Percentiles rank a stretch among this genome's conserved stretches.
Conservation (phyloP, 1,140 invertebrate species). For the Dreissena rostriformis region DNA sequence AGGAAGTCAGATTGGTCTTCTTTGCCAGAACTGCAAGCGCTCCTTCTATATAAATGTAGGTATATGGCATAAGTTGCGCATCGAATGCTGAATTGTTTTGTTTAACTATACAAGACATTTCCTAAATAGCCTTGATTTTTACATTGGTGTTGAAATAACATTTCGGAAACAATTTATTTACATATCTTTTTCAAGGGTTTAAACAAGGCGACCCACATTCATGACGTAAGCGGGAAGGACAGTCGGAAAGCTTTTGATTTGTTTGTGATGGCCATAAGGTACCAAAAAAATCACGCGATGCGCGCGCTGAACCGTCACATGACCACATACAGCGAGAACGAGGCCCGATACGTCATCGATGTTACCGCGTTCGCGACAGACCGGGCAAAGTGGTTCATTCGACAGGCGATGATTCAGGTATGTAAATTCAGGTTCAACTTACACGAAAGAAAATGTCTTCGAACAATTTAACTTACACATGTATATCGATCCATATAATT, state of each 20-base stretch:
- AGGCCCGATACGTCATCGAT: conserved; percentile 19
- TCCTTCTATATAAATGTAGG: too few species aligned
- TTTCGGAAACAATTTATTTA: background rate
- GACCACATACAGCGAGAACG: conserved; percentile 27
- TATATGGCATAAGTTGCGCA: too few species aligned
- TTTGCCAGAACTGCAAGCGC: too few species aligned
- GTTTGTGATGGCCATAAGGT: conserved; percentile 16
- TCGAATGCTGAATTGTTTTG: too few species aligned
- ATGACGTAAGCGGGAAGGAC: conserved; percentile 16
- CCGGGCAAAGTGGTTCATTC: conserved; percentile 35
- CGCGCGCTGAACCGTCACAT: conserved; percentile 9
- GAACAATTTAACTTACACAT: background rate
- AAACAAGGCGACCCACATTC: conserved; percentile 2
- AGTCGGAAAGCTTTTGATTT: conserved; percentile 1
- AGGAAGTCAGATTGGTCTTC: too few species aligned
- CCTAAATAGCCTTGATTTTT: too few species aligned
- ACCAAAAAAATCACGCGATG: conserved; percentile 48
- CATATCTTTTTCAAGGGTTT: conserved; percentile 11
- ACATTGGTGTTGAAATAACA: too few species aligned
- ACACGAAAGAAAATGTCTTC: background rate
- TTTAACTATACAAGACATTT: too few species aligned
- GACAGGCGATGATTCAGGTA: conserved; percentile 21
- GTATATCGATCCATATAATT: background rate
- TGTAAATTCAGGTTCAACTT: background rate
- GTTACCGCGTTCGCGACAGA: conserved; percentile 28